These are phyloP conservation scores for Rhadinocentrus ornatus DNA, from an alignment of 2,797 vertebrate genomes.

Conservation along the genomic window DNA sequence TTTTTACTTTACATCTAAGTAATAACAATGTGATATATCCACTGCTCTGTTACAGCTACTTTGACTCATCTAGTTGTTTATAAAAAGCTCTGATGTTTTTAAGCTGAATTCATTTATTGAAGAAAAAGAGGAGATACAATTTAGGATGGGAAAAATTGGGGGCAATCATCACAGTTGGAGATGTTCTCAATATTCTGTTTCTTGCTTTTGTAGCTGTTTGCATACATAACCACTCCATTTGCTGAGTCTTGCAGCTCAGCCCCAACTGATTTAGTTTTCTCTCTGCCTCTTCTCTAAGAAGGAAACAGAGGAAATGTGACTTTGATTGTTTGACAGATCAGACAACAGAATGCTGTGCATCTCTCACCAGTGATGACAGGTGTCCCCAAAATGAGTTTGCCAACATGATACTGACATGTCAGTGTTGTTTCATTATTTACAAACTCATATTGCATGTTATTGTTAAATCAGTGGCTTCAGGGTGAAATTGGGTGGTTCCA, in stretches of 20 bases:
- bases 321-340: conserved; percentile 67
- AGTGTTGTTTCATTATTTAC: conserved; percentile 46
- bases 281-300: conserved; percentile 41
- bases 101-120: conserved; percentile 24
- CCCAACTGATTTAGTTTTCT: conserved; percentile 54
- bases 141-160: conserved; percentile 34
- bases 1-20: conserved; percentile 9
- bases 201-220: conserved; percentile 61
- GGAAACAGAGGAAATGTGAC: conserved; percentile 54
- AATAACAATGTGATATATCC: conserved; percentile 26
- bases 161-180: conserved; percentile 55
- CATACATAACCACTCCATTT: conserved; percentile 64
- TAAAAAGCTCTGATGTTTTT: background rate
- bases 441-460: conserved; percentile 7
- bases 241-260: conserved; percentile 55
- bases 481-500: background rate
- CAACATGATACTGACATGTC: conserved; percentile 39
- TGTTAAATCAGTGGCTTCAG: background rate
- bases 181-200: conserved; percentile 64
- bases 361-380: conserved; percentile 45
- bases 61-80: background rate
- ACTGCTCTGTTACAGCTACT: conserved; percentile 4
- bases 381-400: conserved; percentile 47
- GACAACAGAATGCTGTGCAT: conserved; percentile 47
- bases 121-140: conserved; percentile 34